Conservation (phyloP, 2,888 invertebrate species). For the Chaitophorus viminalis region DNA sequence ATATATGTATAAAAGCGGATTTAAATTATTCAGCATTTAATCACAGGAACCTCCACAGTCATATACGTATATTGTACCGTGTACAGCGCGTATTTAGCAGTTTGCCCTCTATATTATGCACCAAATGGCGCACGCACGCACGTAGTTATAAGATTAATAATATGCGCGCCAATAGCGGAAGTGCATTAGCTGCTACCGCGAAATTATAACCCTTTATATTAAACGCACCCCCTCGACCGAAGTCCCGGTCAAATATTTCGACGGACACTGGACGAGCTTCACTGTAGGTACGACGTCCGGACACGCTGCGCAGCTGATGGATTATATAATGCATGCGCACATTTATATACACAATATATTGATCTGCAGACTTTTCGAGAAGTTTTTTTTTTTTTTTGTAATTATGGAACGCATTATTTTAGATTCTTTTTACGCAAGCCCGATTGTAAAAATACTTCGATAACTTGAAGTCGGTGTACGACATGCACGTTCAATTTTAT, state of each 20-base stretch:
- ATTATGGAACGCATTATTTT: no score
- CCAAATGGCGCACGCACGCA: constrained; percentile 5
- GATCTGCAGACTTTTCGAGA: no score
- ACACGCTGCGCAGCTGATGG: background rate
- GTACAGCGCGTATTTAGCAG: background rate
- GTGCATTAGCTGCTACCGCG: background rate
- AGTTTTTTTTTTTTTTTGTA: no score
- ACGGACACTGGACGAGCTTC: background rate
- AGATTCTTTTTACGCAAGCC: no score
- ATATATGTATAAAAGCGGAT: background rate
- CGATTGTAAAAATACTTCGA: no score
- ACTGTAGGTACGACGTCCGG: background rate
- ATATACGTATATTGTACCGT: background rate
- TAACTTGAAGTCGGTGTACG: no score
- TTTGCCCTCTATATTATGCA: constrained; percentile 32
- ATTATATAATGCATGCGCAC: no score
- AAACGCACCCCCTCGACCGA: background rate
- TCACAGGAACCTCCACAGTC: constrained; percentile 24
- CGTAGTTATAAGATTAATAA: constrained; percentile 8
- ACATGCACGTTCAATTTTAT: no score
- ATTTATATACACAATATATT: no score
- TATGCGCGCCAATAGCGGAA: background rate
- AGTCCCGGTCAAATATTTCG: background rate
- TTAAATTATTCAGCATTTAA: constrained; percentile 56
- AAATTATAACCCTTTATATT: constrained; percentile 13